These are phyloP conservation scores for Meleagris gallopavo DNA, from an alignment of 2,113 vertebrate species.

Conservation along the genomic window DNA sequence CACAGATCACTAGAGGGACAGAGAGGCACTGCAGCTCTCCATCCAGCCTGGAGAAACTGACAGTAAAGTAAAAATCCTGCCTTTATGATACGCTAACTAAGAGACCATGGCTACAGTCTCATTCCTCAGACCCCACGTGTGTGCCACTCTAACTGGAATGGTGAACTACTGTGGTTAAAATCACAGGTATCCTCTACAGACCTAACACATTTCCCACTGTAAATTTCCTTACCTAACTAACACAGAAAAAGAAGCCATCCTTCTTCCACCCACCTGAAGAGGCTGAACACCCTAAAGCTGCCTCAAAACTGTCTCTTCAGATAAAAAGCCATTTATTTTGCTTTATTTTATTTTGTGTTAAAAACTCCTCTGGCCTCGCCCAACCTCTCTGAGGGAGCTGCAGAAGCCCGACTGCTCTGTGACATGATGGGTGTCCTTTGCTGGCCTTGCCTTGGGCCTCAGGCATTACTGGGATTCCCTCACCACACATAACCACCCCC, in stretches of 20 bases:
- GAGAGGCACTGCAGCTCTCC: neutral
- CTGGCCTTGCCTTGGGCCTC: neutral
- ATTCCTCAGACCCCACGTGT: neutral
- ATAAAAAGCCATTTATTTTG: neutral
- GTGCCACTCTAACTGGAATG: neutral
- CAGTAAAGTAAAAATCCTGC: neutral
- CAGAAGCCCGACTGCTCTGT: neutral
- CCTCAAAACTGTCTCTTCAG: neutral
- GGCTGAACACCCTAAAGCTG: neutral
- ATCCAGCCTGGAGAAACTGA: neutral
- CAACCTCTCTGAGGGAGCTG: neutral
- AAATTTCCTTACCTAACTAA: slow-evolving; percentile 2
- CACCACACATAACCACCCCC: fast-evolving
- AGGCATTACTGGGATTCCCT: neutral
- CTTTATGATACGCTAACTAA: neutral
- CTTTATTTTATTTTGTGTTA: neutral
- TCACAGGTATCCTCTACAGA: neutral
- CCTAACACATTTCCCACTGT: neutral
- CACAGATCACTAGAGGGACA: fast-evolving
- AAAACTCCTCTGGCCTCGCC: neutral
- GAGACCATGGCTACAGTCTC: neutral
- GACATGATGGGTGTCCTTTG: neutral
- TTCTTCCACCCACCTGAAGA: neutral
- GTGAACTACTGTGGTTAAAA: neutral
- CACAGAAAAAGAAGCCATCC: neutral